Percentiles rank a stretch among this genome's conserved stretches.
Conservation (phyloP, 2,113 vertebrate genomes). For the Capreolus pygargus region DNA sequence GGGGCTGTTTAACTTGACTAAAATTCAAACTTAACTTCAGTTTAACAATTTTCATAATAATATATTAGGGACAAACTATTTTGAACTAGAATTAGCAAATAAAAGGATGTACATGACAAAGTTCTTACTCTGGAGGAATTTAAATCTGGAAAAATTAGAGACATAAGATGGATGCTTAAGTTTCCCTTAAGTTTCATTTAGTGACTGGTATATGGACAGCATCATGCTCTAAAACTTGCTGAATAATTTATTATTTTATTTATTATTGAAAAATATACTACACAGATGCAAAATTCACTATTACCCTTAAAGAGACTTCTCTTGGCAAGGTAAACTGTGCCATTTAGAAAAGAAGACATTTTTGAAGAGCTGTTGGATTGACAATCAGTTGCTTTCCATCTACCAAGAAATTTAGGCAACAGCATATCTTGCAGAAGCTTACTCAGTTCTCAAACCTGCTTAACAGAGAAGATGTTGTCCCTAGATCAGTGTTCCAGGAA, state of each 20-base stretch:
- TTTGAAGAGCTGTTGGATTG: not conserved
- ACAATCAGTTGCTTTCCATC: not conserved
- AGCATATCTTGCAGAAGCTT: not conserved
- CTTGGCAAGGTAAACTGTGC: not conserved
- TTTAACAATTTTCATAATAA: not conserved
- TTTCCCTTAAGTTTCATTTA: not conserved
- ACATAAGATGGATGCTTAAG: not conserved
- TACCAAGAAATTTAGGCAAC: not conserved
- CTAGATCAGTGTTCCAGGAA: not conserved
- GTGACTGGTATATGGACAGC: not conserved
- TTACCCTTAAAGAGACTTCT: not conserved
- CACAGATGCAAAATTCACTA: not conserved
- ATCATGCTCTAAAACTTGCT: not conserved
- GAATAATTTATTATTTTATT: not conserved
- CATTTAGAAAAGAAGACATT: not conserved
- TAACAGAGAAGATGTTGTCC: not conserved
- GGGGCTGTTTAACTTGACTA: not conserved
- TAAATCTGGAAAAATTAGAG: not conserved
- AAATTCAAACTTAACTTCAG: not conserved
- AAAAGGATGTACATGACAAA: not conserved
- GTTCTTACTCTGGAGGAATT: not conserved
- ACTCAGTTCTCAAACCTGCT: not conserved
- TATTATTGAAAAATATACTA: not conserved
- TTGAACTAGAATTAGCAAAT: not conserved
- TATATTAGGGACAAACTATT: not conserved